Evolutionary conservation across 2,888 invertebrate species (phyloP).

Genomic region (Onchidella celtica): DNA sequence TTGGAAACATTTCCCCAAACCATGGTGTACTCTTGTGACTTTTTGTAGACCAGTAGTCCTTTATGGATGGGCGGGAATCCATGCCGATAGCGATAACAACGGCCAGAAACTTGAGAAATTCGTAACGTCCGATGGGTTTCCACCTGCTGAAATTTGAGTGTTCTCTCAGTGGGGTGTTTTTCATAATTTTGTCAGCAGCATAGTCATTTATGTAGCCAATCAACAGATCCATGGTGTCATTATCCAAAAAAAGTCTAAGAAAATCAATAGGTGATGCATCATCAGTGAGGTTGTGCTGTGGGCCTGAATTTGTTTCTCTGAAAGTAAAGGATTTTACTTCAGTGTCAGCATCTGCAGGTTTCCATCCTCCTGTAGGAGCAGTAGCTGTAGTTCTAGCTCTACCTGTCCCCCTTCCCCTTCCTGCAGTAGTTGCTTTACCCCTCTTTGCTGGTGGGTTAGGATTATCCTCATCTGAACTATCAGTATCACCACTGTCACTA

Average conservation of each 20-base stretch:
- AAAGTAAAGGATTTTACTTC: too few relatives aligned
- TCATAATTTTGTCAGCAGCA: background rate
- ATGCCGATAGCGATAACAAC: background rate
- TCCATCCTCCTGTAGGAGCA: too few relatives aligned
- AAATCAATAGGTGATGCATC: background rate
- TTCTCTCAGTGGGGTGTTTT: background rate
- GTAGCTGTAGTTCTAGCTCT: too few relatives aligned
- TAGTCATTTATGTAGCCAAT: background rate
- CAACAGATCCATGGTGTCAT: background rate
- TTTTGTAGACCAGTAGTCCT: conserved; percentile 1
- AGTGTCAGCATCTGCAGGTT: too few relatives aligned
- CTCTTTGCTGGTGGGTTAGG: too few relatives aligned
- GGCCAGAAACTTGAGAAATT: background rate
- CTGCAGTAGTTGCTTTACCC: too few relatives aligned
- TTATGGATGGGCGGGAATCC: background rate
- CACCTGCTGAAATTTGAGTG: background rate
- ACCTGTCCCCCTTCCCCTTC: too few relatives aligned
- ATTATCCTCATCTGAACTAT: too few relatives aligned
- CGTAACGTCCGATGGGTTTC: background rate
- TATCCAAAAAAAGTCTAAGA: background rate
- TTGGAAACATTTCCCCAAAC: background rate
- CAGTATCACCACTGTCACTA: too few relatives aligned
- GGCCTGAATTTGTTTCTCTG: too few relatives aligned
- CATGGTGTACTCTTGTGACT: background rate
- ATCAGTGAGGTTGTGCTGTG: background rate